A percentile compares a stretch with the other conserved stretches of the same genome.
These are phyloP conservation scores for Papio anubis DNA, from an alignment of 2,113 vertebrate species.

Conservation along the genomic window DNA sequence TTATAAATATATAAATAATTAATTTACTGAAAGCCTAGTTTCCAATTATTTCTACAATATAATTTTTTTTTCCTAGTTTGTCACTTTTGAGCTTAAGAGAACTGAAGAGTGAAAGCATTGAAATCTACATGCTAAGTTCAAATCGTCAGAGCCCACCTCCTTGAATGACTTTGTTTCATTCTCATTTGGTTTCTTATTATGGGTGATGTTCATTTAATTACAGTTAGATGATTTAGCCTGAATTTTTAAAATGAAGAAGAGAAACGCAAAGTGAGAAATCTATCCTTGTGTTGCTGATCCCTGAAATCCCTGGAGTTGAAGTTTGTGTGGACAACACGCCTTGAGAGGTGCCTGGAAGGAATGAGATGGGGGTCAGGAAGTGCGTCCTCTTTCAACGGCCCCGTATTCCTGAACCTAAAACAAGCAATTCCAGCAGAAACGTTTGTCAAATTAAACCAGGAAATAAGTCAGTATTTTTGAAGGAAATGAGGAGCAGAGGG, in stretches of 20 bases:
- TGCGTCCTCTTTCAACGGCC: background rate
- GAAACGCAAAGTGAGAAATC: rapidly evolving
- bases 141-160: rapidly evolving
- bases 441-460: constrained; percentile 48
- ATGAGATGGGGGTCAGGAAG: background rate
- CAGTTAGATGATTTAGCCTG: background rate
- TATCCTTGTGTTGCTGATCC: background rate
- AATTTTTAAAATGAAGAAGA: background rate
- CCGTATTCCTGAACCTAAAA: background rate
- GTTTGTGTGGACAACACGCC: rapidly evolving
- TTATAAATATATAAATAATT: too few species aligned
- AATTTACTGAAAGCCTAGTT: background rate
- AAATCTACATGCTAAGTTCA: background rate
- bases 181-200: background rate
- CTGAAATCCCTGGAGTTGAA: rapidly evolving
- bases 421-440: background rate
- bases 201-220: background rate
- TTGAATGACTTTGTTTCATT: background rate
- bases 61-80: background rate
- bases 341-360: background rate
- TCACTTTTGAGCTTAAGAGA: background rate
- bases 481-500: constrained; percentile 49
- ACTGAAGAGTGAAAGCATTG: background rate
- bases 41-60: background rate
- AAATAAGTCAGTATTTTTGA: constrained; percentile 51